Conservation (phyloP, 2,797 vertebrate species). For the Syngnathus rostellatus region DNA sequence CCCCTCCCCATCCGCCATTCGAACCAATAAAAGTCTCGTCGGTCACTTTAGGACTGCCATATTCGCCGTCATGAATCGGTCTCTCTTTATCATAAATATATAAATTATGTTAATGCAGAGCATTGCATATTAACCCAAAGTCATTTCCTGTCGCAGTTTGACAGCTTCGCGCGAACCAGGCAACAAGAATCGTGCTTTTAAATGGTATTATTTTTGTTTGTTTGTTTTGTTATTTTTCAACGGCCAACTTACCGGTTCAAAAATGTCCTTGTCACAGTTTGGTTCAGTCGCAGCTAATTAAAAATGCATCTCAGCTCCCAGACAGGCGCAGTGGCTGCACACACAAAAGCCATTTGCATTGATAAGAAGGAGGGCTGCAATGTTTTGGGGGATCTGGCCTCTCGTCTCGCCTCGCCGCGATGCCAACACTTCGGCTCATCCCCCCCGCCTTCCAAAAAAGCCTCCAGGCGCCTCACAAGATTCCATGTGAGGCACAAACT, state of each 20-base stretch:
- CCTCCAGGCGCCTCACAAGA: neutral
- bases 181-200: neutral
- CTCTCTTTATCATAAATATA: constrained; percentile 99
- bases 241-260: constrained; percentile 16
- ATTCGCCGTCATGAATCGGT: constrained; percentile 66
- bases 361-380: constrained; percentile 73
- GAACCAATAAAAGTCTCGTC: constrained; percentile 60
- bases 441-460: neutral
- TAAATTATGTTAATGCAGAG: constrained; percentile 99
- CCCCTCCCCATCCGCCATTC: constrained; percentile 32
- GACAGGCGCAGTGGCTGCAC: constrained; percentile 72
- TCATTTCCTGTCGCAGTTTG: constrained; percentile 67
- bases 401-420: constrained; percentile 41
- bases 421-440: constrained; percentile 17
- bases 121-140: constrained; percentile 96
- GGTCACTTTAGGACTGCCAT: constrained; percentile 54
- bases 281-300: constrained; percentile 77
- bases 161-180: neutral
- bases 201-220: too few species aligned
- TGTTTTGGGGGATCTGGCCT: constrained; percentile 47
- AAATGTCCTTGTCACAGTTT: constrained; percentile 69
- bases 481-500: constrained; percentile 59
- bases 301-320: constrained; percentile 82
- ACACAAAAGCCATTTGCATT: constrained; percentile 79
- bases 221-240: neutral